Conservation (phyloP, 2,797 vertebrate species). For the Chromobotia macracanthus region DNA sequence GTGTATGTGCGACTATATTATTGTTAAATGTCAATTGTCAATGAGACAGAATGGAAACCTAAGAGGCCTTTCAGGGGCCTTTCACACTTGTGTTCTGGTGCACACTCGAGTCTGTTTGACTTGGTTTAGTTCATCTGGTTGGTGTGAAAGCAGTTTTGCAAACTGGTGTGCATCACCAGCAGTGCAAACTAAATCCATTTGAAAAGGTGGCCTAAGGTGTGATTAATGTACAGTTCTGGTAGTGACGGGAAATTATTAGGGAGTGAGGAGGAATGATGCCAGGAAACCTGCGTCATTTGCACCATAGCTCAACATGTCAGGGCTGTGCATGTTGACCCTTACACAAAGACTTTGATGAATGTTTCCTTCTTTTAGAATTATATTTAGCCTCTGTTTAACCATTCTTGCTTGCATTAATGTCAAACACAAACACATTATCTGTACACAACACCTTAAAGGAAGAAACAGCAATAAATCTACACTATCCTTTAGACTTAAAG, state of each 20-base stretch:
- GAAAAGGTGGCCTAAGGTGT: too few relatives aligned
- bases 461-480: background rate
- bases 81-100: background rate
- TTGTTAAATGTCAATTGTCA: slow-evolving; percentile 1
- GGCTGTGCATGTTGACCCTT: background rate
- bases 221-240: too few relatives aligned
- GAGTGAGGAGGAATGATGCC: background rate
- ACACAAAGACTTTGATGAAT: background rate
- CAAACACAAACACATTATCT: background rate
- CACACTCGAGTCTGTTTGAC: background rate
- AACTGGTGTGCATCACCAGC: background rate
- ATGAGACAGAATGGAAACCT: background rate
- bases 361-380: background rate
- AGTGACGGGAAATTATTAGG: too few relatives aligned
- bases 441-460: background rate
- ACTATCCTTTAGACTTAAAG: background rate
- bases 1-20: background rate
- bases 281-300: background rate
- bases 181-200: background rate
- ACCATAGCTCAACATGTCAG: background rate
- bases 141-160: background rate
- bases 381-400: background rate
- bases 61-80: background rate
- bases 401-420: background rate
- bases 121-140: background rate